A percentile compares a stretch with the other conserved stretches of the same genome.
Conservation (phyloP, 2,113 vertebrate genomes). For the Acrocephalus kingi region DNA sequence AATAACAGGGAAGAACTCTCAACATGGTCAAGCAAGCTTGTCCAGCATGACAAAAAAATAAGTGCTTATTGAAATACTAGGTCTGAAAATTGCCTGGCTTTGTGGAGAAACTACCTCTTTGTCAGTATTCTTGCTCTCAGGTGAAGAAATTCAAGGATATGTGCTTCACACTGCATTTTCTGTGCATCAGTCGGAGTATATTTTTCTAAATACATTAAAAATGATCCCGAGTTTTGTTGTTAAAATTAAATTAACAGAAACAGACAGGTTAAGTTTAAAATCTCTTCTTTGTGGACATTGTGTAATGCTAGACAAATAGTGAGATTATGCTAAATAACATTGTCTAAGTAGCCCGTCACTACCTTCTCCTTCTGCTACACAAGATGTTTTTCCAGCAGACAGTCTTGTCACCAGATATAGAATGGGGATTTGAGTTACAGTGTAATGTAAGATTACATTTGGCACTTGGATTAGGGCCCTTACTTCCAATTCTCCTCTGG, state of each 20-base stretch:
- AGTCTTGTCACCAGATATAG: slow-evolving; percentile 12
- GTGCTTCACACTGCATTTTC: neutral
- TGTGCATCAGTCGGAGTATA: neutral
- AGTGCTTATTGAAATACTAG: neutral
- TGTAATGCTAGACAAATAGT: neutral
- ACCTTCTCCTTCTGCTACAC: neutral
- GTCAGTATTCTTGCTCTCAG: neutral
- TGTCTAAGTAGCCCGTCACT: neutral
- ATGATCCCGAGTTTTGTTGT: neutral
- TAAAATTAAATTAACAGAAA: slow-evolving; percentile 13
- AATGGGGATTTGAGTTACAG: slow-evolving; percentile 34
- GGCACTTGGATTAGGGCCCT: slow-evolving; percentile 49
- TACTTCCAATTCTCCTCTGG: slow-evolving; percentile 40
- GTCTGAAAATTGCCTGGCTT: neutral
- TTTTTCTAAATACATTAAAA: neutral
- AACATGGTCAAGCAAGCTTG: neutral
- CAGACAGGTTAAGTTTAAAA: neutral
- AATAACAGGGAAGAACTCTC: neutral
- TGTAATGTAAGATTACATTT: slow-evolving; percentile 60
- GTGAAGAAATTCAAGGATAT: neutral
- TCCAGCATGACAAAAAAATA: neutral
- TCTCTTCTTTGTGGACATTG: slow-evolving; percentile 10
- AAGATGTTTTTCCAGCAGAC: slow-evolving; percentile 4
- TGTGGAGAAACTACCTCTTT: neutral
- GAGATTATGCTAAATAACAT: slow-evolving; percentile 33